phyloP scores from a whole-genome alignment of 2,888 invertebrate species.

The Callosobruchus maculatus region DNA sequence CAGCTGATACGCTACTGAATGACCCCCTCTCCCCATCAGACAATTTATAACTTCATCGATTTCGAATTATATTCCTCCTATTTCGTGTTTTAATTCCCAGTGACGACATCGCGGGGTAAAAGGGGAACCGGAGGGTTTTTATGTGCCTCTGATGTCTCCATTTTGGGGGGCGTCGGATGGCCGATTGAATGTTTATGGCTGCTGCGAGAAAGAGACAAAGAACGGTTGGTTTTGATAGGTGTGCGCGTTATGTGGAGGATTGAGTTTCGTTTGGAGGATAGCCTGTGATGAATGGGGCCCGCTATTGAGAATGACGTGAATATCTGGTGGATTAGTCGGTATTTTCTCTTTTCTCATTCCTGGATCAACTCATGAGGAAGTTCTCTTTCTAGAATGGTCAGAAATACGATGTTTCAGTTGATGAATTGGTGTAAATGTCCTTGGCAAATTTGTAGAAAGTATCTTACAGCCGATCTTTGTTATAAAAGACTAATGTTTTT shows the following conservation, averaged over 20 bases:
- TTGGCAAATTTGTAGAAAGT: too few species aligned
- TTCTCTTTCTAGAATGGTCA: too few species aligned
- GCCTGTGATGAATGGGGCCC: not conserved
- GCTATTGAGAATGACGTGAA: not conserved
- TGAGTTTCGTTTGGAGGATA: not conserved
- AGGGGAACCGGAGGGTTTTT: not conserved
- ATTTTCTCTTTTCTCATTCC: not conserved
- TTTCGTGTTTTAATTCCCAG: slow-evolving; percentile 32
- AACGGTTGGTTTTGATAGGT: not conserved
- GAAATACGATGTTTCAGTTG: too few species aligned
- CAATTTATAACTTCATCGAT: slow-evolving; percentile 41
- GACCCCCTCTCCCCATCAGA: slow-evolving; percentile 6
- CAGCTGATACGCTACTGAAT: not conserved
- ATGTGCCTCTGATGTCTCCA: not conserved
- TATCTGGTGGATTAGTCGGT: not conserved
- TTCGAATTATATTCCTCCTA: slow-evolving; percentile 37
- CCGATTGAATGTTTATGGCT: slow-evolving; percentile 11
- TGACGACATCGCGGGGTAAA: not conserved
- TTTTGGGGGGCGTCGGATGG: not conserved
- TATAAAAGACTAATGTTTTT: too few species aligned
- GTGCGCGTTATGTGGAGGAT: not conserved
- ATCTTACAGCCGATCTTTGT: too few species aligned
- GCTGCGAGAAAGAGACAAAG: not conserved
- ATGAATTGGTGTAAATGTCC: too few species aligned
- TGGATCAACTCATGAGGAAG: not conserved